phyloP scores from a whole-genome alignment of 1,140 invertebrate species.

The Eurosta solidaginis region DNA sequence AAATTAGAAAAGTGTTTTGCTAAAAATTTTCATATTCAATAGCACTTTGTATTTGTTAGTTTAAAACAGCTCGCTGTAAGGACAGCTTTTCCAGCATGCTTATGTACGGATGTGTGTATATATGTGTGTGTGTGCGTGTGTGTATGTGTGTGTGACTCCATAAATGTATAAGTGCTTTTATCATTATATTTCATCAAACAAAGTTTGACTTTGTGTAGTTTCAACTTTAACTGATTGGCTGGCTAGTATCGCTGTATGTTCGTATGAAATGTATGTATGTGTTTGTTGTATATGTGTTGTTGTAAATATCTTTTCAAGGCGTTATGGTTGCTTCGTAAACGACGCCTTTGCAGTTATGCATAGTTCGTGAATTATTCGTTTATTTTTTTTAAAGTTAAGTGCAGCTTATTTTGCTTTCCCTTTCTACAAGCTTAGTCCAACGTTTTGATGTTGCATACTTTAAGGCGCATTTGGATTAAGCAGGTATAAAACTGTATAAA shows the following conservation, averaged over 20 bases:
- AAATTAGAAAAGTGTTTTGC: slow-evolving; percentile 26
- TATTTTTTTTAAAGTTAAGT: too few species aligned
- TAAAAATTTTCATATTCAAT: slow-evolving; percentile 13
- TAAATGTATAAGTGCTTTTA: too few species aligned
- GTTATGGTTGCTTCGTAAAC: not conserved
- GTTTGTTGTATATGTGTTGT: not conserved
- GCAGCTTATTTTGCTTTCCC: not conserved
- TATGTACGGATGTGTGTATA: not conserved
- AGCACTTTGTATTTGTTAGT: not conserved
- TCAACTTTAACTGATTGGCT: slow-evolving; percentile 27
- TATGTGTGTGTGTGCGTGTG: not conserved
- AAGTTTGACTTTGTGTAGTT: slow-evolving; percentile 24
- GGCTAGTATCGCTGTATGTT: not conserved
- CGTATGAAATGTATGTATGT: not conserved
- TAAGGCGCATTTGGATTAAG: too few species aligned
- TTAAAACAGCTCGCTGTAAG: not conserved
- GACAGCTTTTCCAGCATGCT: not conserved
- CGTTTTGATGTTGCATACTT: not conserved
- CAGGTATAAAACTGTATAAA: too few species aligned
- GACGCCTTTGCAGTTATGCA: not conserved
- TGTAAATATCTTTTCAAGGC: not conserved
- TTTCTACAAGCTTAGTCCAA: not conserved
- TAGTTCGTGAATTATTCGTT: too few species aligned
- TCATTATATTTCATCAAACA: slow-evolving; percentile 24
- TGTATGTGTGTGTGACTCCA: too few species aligned